These are phyloP conservation scores for Xenentodon cancila DNA, from an alignment of 2,797 vertebrate genomes.

Conservation along the genomic window DNA sequence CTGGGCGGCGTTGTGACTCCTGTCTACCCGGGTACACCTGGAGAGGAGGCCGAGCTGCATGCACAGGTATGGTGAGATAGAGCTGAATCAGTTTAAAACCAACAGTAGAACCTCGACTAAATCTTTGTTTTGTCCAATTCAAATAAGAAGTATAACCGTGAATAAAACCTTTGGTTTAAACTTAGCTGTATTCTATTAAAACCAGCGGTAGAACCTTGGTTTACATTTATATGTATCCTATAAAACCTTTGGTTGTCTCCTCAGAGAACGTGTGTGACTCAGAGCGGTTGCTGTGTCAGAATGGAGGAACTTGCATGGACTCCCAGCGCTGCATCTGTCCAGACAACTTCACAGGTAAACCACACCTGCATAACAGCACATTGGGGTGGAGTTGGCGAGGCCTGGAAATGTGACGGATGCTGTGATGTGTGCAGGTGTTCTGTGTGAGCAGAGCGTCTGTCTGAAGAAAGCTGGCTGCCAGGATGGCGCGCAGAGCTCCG, in stretches of 20 bases:
- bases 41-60: constrained; percentile 65
- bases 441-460: constrained; percentile 65
- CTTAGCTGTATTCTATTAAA: too few species aligned
- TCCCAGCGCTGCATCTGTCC: constrained; percentile 60
- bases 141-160: too few species aligned
- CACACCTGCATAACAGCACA: background rate
- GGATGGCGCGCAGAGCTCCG: constrained; percentile 6
- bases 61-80: constrained; percentile 46
- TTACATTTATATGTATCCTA: too few species aligned
- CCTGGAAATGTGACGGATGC: constrained; percentile 2
- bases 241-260: too few species aligned
- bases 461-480: constrained; percentile 50
- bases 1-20: constrained; percentile 91
- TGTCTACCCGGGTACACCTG: constrained; percentile 91
- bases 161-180: too few species aligned
- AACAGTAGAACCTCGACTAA: too few species aligned
- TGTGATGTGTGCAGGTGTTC: constrained; percentile 49
- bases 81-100: too few species aligned
- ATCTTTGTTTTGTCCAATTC: too few species aligned
- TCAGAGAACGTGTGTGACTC: constrained; percentile 64
- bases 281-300: constrained; percentile 55
- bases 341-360: constrained; percentile 53
- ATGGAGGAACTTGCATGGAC: constrained; percentile 68
- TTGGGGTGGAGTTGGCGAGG: background rate
- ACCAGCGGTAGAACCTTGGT: too few species aligned